phyloP scores from a whole-genome alignment of 2,888 invertebrate genomes.

The Leucozona laternaria region DNA sequence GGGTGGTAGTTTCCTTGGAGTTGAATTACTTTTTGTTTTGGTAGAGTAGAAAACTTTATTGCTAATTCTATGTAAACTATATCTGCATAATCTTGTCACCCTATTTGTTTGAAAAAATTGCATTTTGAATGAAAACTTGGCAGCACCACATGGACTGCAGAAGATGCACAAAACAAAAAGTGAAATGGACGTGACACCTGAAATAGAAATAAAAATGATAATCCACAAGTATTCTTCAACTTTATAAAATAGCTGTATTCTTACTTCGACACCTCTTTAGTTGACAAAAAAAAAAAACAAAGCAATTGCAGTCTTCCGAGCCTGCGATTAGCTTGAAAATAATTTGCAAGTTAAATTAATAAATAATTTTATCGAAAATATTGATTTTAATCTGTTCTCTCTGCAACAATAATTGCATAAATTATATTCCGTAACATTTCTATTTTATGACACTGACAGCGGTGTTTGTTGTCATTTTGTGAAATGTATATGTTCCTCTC shows the following conservation, averaged over 20 bases:
- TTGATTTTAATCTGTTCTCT: background rate
- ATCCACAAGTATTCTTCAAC: background rate
- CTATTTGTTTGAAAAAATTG: conserved; percentile 30
- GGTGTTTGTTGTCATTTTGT: conserved; percentile 18
- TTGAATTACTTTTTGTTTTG: conserved; percentile 33
- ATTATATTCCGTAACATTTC: conserved; percentile 52
- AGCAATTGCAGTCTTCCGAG: background rate
- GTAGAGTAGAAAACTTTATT: conserved; percentile 28
- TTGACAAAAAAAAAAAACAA: background rate
- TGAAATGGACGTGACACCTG: conserved; percentile 12
- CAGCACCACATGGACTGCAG: conserved; percentile 38
- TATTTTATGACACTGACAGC: too few species aligned
- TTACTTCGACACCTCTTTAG: background rate
- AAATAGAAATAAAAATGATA: background rate
- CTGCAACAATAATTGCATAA: conserved; percentile 15
- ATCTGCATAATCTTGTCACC: conserved; percentile 28
- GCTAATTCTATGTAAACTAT: background rate
- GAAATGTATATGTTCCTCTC: conserved; percentile 3
- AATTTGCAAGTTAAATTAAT: background rate
- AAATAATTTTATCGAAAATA: background rate
- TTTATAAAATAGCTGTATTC: background rate
- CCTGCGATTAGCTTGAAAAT: background rate
- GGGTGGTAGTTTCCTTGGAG: conserved; percentile 58
- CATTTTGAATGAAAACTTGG: conserved; percentile 37
- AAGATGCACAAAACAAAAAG: conserved; percentile 33